A percentile compares a stretch with the other conserved stretches of the same genome.
These are phyloP conservation scores for Synchiropus splendidus DNA, from an alignment of 2,113 vertebrate genomes.

Conservation along the genomic window DNA sequence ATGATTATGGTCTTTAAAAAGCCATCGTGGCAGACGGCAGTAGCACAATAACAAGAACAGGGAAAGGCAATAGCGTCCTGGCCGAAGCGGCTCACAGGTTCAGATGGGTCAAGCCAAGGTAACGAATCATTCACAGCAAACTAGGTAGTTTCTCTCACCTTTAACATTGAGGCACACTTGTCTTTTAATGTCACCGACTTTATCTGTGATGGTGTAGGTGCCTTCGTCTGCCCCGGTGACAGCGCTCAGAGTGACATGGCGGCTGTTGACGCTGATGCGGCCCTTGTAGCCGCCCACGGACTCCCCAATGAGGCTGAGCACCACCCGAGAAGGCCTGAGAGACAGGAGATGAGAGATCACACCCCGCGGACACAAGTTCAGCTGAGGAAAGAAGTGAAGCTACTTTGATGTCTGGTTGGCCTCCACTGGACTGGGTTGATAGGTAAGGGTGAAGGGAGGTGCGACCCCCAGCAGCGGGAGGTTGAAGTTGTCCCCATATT, in stretches of 20 bases:
- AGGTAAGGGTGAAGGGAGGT: slow-evolving; percentile 49
- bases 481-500: slow-evolving; percentile 52
- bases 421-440: slow-evolving; percentile 51
- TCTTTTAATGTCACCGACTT: slow-evolving; percentile 18
- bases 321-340: slow-evolving; percentile 42
- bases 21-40: no score
- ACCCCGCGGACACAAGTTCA: no score
- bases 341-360: neutral
- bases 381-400: no score
- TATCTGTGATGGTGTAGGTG: slow-evolving; percentile 61
- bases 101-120: no score
- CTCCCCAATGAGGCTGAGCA: slow-evolving; percentile 26
- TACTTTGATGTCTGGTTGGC: slow-evolving; percentile 59
- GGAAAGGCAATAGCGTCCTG: slow-evolving; percentile 7
- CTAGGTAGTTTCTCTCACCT: slow-evolving; percentile 45
- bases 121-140: slow-evolving; percentile 4
- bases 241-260: slow-evolving; percentile 27
- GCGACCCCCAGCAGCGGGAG: slow-evolving; percentile 29
- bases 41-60: no score
- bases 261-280: slow-evolving; percentile 34
- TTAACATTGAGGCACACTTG: slow-evolving; percentile 68
- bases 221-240: slow-evolving; percentile 60
- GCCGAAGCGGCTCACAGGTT: slow-evolving; percentile 2
- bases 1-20: slow-evolving; percentile 35
- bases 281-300: slow-evolving; percentile 32